Evolutionary conservation across 2,888 invertebrate species (phyloP).

Genomic region (Apamea sordens): DNA sequence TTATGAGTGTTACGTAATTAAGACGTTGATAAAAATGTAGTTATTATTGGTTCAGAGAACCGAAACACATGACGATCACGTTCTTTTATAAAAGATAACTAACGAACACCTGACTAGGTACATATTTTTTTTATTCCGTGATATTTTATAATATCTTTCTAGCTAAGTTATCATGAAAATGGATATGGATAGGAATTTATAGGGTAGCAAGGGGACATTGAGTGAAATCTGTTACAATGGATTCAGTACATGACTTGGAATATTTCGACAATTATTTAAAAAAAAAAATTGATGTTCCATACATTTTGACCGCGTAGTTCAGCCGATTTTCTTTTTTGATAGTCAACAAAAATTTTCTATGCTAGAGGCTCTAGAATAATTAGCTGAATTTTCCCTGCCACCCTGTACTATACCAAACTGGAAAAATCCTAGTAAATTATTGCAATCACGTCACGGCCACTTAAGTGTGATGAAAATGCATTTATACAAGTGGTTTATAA

Average conservation of each 20-base stretch:
- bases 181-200: neutral
- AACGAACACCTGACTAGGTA: neutral
- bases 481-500: neutral
- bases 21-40: conserved; percentile 23
- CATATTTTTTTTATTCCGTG: neutral
- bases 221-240: too few relatives aligned
- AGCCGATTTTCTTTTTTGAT: neutral
- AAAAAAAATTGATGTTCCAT: too few relatives aligned
- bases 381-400: neutral
- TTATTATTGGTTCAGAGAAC: neutral
- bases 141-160: neutral
- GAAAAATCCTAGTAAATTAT: neutral
- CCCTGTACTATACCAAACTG: neutral
- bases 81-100: neutral
- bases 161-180: neutral
- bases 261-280: too few relatives aligned
- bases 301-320: too few relatives aligned
- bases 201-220: too few relatives aligned
- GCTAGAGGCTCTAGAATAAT: neutral
- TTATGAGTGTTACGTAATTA: conserved; percentile 15
- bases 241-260: too few relatives aligned
- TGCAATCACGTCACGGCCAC: neutral
- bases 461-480: neutral
- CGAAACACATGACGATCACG: neutral
- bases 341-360: neutral